A percentile compares a stretch with the other conserved stretches of the same genome.
phyloP scores from a whole-genome alignment of 2,113 vertebrate species.

The Oreocharis arfaki region DNA sequence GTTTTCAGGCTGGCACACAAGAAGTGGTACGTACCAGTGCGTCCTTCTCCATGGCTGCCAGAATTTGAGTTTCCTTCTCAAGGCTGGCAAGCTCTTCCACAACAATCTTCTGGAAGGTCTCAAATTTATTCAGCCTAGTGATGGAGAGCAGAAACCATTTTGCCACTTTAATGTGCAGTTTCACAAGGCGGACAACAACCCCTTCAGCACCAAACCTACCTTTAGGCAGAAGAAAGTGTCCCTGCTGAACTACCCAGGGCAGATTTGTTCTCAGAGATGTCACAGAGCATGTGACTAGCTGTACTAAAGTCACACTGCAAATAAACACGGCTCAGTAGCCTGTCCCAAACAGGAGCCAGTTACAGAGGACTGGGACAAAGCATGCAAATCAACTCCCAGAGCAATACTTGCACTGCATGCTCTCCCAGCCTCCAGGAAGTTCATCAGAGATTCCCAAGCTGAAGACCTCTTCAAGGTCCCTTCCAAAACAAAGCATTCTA shows the following conservation, averaged over 20 bases:
- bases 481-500: not conserved
- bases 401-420: not conserved
- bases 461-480: not conserved
- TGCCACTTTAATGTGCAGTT: accelerated
- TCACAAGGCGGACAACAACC: not conserved
- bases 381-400: not conserved
- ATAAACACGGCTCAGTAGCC: not conserved
- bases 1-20: accelerated
- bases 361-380: not conserved
- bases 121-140: constrained; percentile 74
- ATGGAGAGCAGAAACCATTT: not conserved
- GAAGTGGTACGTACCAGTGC: constrained; percentile 63
- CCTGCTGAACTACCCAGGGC: not conserved
- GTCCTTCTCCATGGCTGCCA: constrained; percentile 73
- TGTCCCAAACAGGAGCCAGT: not conserved
- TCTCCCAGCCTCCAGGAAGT: not conserved
- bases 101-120: constrained; percentile 73
- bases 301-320: not conserved
- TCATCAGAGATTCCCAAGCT: not conserved
- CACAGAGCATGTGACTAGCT: not conserved
- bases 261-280: not conserved
- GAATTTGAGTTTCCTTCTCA: constrained; percentile 68
- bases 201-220: not conserved
- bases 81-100: constrained; percentile 73
- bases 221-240: not conserved